Evolutionary conservation across 2,888 invertebrate genomes (phyloP), one percentile per base, ranked within the genome.

Genomic region (Lasioglossum lativentre): DNA sequence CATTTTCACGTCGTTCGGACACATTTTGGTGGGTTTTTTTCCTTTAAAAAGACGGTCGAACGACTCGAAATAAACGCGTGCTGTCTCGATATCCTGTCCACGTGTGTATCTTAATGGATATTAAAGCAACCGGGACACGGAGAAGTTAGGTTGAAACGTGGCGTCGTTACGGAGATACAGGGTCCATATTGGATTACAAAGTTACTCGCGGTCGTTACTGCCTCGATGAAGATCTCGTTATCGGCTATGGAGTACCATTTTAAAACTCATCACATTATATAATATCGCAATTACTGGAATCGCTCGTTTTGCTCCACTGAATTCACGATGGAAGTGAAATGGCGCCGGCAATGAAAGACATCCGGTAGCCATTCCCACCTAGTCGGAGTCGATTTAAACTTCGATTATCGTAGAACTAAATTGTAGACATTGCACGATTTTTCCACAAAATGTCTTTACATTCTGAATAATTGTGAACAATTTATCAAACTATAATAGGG

Each of bases 21-120:
- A n/a, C 40, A 63, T 42, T 63, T 27, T 16, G 76, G 38, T 45
- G 38, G 38, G 23, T 66, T 77, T 77, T 68, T 38, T 45, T 40
- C 52, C 34, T 34, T 34, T 34, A 38, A n/a, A 52, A 68, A 52
- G 40, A 47, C 52, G 77, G 77, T 40, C 70, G 77, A 52, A 56
- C 70, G 77, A 70, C 38, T 42, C 40, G 45, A 38, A 70, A n/a
- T 70, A 47, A 79, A 70, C 70, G 27, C 42, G 42, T 72, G 45
- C 47, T 72, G 27, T 12, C 45, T n/a, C 23, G 42, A 63, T 30
- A 30, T 30, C 66, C 59, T 45, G 70, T 70, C 68, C 27, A 19
- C 59, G 75, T 75, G 75, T 75, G 70, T 70, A 47, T 71, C 76
- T 81, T 81, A 75, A 81, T 81, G 80, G 71, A 71, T 59, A 71